Evolutionary conservation across 2,113 vertebrate genomes (phyloP), one percentile per base, ranked within the genome.

Genomic region (Lonchura striata): DNA sequence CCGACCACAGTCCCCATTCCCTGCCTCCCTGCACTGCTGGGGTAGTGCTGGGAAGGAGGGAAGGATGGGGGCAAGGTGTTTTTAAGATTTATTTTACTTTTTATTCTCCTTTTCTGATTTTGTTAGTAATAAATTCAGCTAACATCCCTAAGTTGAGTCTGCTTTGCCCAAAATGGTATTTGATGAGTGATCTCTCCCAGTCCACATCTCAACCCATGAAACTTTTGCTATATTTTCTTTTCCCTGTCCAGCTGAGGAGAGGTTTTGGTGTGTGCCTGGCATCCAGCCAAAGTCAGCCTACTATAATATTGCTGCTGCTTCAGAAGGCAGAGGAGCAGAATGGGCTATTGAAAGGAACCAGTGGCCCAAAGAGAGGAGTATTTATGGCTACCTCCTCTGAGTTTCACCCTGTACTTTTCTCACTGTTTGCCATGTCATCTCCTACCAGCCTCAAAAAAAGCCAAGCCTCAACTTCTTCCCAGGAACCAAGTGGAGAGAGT

Each of bases 341-440:
- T 0, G 17, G 28, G 31, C 21, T 91, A 5, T 8, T 42, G n/a
- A 91, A 82, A 53, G 28, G 28, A 90, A 56, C 14, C n/a, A 69
- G 12, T 0, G 3, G 9, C 9, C 61, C 42, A 27, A 53, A 65
- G 41, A 30, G 7, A 31, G 0, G 0, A 31, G 27, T 39, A 50
- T 65, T 86, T 88, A 68, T 77, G 59, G 18, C 25, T 42, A 77
- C 12, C 39, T 59, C 33, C 23, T 46, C 56, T 47, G 24, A 13
- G 28, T 72, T 69, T 87, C 66, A 92, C 24, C 10, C 35, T 59
- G 50, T 31, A 35, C 42, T 52, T 28, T 63, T 66, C 46, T 72
- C 37, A 42, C 21, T 28, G 7, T 30, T 63, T 60, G 30, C 16
- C 22, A 19, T 47, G 24, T 28, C 23, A 72, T 75, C 15, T 88